phyloP scores from a whole-genome alignment of 2,888 invertebrate species.

The Leistus spinibarbis region DNA sequence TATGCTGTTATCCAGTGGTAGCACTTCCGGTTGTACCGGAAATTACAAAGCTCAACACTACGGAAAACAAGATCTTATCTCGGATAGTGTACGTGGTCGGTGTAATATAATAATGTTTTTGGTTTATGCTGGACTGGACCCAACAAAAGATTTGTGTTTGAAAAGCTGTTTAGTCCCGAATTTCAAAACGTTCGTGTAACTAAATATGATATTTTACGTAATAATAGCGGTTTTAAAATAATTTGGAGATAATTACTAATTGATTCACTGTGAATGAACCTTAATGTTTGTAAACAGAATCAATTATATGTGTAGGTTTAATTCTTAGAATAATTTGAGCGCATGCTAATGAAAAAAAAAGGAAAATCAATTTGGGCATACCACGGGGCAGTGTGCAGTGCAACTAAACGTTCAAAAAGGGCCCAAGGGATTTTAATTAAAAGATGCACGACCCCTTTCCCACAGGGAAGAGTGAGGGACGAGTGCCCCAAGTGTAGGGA shows the following conservation, averaged over 20 bases:
- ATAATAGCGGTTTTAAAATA: too few species aligned
- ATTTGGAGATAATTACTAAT: too few species aligned
- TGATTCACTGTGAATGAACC: too few species aligned
- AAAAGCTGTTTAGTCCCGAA: too few species aligned
- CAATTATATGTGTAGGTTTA: too few species aligned
- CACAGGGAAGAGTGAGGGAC: background rate
- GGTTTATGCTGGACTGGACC: background rate
- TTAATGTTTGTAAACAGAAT: too few species aligned
- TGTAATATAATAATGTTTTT: background rate
- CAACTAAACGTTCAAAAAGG: conserved; percentile 48
- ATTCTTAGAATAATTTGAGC: too few species aligned
- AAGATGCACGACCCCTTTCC: conserved; percentile 47
- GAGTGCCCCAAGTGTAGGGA: background rate
- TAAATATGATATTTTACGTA: too few species aligned
- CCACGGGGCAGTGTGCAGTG: background rate
- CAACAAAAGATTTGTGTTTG: too few species aligned
- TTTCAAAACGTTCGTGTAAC: too few species aligned
- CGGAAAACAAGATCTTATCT: conserved; percentile 15
- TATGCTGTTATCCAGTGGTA: background rate
- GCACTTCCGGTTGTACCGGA: conserved; percentile 10
- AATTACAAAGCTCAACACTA: conserved; percentile 13
- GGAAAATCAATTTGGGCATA: conserved; percentile 1
- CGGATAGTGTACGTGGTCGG: background rate
- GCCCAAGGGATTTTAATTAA: conserved; percentile 58
- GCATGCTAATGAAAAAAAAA: too few species aligned